phyloP scores from a whole-genome alignment of 2,797 vertebrate species.

The Labroides dimidiatus region DNA sequence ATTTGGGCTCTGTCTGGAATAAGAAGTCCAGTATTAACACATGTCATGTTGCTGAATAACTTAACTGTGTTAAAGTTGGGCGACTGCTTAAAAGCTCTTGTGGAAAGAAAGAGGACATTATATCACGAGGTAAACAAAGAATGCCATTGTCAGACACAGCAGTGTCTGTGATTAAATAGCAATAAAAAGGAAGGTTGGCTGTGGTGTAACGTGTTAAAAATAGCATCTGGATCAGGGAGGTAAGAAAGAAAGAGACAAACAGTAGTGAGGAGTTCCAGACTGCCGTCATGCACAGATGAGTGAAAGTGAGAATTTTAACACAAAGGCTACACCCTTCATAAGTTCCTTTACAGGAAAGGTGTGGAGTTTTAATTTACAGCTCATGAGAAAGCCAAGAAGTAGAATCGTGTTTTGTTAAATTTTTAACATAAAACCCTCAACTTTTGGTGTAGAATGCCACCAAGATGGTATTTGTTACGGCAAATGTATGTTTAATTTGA shows the following conservation, averaged over 20 bases:
- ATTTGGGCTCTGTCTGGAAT: slow-evolving; percentile 31
- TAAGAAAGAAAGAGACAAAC: slow-evolving; percentile 55
- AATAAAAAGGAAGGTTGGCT: slow-evolving; percentile 30
- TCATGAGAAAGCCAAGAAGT: too few species aligned
- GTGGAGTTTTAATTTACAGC: neutral
- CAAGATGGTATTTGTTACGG: too few species aligned
- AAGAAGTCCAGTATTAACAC: slow-evolving; percentile 29
- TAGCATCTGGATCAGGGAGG: slow-evolving; percentile 50
- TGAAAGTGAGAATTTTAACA: slow-evolving; percentile 23
- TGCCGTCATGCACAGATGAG: slow-evolving; percentile 13
- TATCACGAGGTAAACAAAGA: slow-evolving; percentile 48
- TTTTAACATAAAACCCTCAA: too few species aligned
- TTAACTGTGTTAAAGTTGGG: slow-evolving; percentile 6
- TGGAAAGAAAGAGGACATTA: slow-evolving; percentile 25
- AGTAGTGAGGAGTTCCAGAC: slow-evolving; percentile 56
- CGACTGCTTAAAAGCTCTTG: slow-evolving; percentile 4
- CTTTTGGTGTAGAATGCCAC: too few species aligned
- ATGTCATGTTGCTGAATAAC: slow-evolving; percentile 10
- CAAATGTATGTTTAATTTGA: neutral
- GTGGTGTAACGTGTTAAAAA: slow-evolving; percentile 49
- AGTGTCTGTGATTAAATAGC: slow-evolving; percentile 22
- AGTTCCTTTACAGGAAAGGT: neutral
- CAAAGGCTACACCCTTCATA: neutral
- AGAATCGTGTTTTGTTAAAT: too few species aligned
- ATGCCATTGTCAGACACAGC: slow-evolving; percentile 30